These are phyloP conservation scores for Mustela nigripes DNA, from an alignment of 2,113 vertebrate genomes.

Conservation along the genomic window DNA sequence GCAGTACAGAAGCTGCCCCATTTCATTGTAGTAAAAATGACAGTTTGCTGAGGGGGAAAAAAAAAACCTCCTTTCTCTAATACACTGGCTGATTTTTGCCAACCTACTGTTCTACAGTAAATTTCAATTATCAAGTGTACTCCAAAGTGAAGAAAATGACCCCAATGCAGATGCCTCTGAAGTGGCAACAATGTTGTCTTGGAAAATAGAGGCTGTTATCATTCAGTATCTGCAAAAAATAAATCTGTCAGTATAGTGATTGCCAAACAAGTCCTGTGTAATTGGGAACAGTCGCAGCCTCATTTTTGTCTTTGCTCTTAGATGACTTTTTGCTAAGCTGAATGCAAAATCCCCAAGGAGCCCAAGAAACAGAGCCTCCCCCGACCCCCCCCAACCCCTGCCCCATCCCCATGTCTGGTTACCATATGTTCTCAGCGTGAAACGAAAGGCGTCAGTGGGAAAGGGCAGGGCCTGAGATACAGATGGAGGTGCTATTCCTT, in stretches of 20 bases:
- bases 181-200: constrained; percentile 70
- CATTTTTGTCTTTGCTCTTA: constrained; percentile 78
- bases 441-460: constrained; percentile 58
- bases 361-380: constrained; percentile 80
- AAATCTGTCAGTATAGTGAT: constrained; percentile 82
- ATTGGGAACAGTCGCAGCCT: constrained; percentile 80
- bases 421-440: constrained; percentile 89
- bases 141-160: constrained; percentile 60
- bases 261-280: constrained; percentile 80
- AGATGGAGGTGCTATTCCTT: neutral
- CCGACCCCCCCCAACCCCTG: neutral
- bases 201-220: constrained; percentile 83
- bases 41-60: neutral
- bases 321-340: constrained; percentile 85
- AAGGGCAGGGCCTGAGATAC: constrained; percentile 40
- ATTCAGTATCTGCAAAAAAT: constrained; percentile 83
- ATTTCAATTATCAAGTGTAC: constrained; percentile 65
- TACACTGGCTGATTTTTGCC: constrained; percentile 44
- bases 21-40: constrained; percentile 54
- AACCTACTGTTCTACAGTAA: constrained; percentile 61
- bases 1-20: neutral
- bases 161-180: constrained; percentile 51
- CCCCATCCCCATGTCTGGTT: constrained; percentile 86
- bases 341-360: constrained; percentile 88
- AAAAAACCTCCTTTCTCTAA: constrained; percentile 8